These are phyloP conservation scores for Tragelaphus buxtoni DNA, from an alignment of 2,113 vertebrate genomes.

Conservation along the genomic window DNA sequence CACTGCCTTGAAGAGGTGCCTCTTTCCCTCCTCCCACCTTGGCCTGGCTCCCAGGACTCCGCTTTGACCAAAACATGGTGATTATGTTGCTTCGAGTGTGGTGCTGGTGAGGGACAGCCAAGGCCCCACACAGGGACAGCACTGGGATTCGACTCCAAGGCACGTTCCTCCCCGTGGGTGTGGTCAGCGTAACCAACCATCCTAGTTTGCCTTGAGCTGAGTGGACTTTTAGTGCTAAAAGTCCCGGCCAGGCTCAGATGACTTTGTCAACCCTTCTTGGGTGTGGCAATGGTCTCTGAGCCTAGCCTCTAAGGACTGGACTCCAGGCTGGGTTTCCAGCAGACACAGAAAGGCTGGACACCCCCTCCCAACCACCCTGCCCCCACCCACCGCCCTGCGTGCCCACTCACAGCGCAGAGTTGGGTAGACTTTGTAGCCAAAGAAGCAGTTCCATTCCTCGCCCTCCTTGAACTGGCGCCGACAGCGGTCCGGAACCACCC, in stretches of 20 bases:
- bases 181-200: background rate
- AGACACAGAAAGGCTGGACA: background rate
- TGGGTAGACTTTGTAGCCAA: slow-evolving; percentile 96
- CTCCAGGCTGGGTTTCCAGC: background rate
- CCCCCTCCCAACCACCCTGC: no score
- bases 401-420: slow-evolving; percentile 92
- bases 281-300: background rate
- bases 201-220: rapidly evolving
- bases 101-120: no score
- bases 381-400: rapidly evolving
- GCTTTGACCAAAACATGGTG: background rate
- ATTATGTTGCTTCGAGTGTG: background rate
- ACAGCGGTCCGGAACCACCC: slow-evolving; percentile 92
- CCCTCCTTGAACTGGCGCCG: slow-evolving; percentile 89
- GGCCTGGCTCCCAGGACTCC: background rate
- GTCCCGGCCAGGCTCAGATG: background rate
- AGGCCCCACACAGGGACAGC: background rate
- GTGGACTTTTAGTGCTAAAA: background rate
- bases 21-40: rapidly evolving
- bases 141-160: background rate
- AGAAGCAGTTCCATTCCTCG: slow-evolving; percentile 99
- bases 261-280: background rate
- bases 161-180: rapidly evolving
- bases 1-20: background rate
- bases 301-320: background rate